Evolutionary conservation across 2,113 vertebrate species (phyloP).

Genomic region (Sorex araneus): DNA sequence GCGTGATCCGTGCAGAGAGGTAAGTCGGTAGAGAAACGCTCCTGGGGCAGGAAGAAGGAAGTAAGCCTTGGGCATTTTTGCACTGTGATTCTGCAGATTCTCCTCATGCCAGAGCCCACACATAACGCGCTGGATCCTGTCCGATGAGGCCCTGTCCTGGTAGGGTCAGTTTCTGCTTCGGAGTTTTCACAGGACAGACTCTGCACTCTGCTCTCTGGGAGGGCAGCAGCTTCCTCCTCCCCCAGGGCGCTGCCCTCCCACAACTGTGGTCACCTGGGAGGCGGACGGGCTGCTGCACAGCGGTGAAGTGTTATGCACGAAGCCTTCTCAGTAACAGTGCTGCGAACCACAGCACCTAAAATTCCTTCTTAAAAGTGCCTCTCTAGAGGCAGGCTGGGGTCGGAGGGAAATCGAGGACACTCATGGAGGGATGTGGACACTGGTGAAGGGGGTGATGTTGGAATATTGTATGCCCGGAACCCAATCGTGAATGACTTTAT

Average conservation of each 20-base stretch:
- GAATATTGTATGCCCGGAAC: no score
- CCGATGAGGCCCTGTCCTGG: no score
- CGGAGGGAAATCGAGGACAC: no score
- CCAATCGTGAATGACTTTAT: no score
- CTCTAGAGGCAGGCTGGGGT: no score
- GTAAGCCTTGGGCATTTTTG: neutral
- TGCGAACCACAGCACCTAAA: no score
- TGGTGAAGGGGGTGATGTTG: no score
- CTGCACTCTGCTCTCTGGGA: neutral
- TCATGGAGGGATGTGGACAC: no score
- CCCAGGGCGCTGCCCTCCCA: neutral
- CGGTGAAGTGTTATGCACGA: no score
- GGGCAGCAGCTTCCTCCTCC: neutral
- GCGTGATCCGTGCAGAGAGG: slow-evolving; percentile 96
- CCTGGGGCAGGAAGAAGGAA: neutral
- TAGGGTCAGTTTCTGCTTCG: fast-evolving
- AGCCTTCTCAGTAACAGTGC: no score
- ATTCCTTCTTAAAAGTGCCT: no score
- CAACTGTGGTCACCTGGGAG: neutral
- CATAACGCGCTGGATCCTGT: neutral
- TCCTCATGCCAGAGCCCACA: fast-evolving
- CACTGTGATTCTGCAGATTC: neutral
- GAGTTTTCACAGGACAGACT: neutral
- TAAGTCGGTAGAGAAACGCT: slow-evolving; percentile 83
- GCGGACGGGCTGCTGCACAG: no score